Base-by-base conservation (phyloP, 1,140 invertebrate genomes). In the Whitmania pigra region DNA sequence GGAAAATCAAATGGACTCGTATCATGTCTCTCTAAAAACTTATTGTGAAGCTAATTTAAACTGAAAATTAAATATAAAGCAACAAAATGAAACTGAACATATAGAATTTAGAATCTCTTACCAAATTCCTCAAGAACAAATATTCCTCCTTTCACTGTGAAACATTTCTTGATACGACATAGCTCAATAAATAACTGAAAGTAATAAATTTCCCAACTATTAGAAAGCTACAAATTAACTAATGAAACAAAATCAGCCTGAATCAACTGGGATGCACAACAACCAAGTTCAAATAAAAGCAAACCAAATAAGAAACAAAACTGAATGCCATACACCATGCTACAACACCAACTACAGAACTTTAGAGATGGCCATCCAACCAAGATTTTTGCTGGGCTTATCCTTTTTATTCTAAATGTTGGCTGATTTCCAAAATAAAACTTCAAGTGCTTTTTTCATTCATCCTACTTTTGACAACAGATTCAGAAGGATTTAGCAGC, bases 101-200 rank as follows among this genome's bases (percentile, higher is more conserved):
- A 68, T n/a, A 68, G 36, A 36, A 25, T 29, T 68, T 29, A 29
- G 29, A 68, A 29, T 96, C 88, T 97, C 95, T 83, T 82, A 83
- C 82, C 82, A 80, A 82, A 82, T 79, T 82, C 82, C 87, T 99
- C 96, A 82, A 99, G 87, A 81, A 99, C 90, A 87, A 99, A 99
- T 82, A 98, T 92, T 81, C 92, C 94, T 82, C 94, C 94, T 85
- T 95, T 96, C 84, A 94, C 92, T 73, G 94, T 96, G 86, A 97
- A 97, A 87, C 95, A 99, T 85, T 99, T 99, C 83, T 94, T 88
- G 85, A 99, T 98, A 85, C 97, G 94, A 86, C 93, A 91, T 85
- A 99, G 88, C 82, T 93, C 90, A 84, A 99, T 94, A 87, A 99
- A 99, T 86, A 97, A 97, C 95, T 98, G 88, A 79, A 94, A 92